Conservation (phyloP, 2,113 vertebrate species). For the Pterocles burchelli region DNA sequence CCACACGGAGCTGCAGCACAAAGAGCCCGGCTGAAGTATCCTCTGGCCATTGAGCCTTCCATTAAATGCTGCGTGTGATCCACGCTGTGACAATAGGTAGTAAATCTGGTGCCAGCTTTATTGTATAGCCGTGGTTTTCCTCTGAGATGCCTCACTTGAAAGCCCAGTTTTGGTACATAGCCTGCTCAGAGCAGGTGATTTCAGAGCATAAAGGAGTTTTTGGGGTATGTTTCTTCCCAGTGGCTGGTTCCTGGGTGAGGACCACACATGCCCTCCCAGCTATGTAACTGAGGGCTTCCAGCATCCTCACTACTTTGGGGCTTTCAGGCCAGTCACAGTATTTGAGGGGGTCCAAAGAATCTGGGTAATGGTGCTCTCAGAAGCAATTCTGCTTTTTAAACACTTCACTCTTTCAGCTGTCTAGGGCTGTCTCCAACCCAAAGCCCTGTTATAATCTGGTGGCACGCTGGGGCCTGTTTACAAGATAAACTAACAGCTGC, state of each 20-base stretch:
- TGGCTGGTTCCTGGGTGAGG: neutral
- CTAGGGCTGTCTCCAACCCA: neutral
- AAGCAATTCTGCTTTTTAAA: neutral
- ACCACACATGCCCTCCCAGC: neutral
- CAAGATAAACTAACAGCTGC: slow-evolving; percentile 54
- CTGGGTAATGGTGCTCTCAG: neutral
- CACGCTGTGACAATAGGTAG: neutral
- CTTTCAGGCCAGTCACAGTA: neutral
- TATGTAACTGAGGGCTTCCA: neutral
- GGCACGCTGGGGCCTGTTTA: neutral
- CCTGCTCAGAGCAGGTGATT: neutral
- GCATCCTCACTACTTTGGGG: neutral
- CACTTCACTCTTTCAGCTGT: neutral
- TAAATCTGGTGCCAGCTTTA: neutral
- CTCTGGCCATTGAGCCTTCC: neutral
- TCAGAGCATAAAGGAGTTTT: neutral
- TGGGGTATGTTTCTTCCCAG: neutral
- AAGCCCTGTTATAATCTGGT: slow-evolving; percentile 31
- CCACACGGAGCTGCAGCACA: neutral
- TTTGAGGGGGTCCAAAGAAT: neutral
- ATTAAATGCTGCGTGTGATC: neutral
- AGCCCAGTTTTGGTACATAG: neutral
- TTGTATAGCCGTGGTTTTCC: neutral
- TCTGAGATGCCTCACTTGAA: neutral
- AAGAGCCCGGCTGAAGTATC: neutral